Conservation (phyloP, 2,113 vertebrate genomes). For the Pachyramphus minor region DNA sequence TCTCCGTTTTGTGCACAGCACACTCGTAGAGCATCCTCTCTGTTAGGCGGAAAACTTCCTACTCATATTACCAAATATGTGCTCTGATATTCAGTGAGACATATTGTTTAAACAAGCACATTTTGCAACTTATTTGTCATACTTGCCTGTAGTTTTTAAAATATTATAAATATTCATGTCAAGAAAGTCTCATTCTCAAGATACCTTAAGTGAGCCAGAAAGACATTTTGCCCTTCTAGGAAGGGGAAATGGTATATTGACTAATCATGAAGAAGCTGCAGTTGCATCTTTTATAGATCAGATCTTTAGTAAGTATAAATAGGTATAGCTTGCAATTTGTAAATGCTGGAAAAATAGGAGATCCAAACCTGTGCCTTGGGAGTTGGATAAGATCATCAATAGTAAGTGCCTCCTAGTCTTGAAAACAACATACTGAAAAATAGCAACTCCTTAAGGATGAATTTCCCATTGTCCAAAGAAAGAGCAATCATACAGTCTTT, state of each 20-base stretch:
- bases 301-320: neutral
- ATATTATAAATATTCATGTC: conserved; percentile 8
- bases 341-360: neutral
- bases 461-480: neutral
- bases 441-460: neutral
- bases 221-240: neutral
- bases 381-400: neutral
- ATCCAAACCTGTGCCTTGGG: neutral
- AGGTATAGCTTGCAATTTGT: neutral
- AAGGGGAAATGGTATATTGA: neutral
- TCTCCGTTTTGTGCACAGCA: neutral
- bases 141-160: neutral
- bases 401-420: neutral
- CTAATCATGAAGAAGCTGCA: neutral
- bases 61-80: neutral
- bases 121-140: conserved; percentile 36
- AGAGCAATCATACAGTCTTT: neutral
- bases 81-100: neutral
- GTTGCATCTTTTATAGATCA: neutral
- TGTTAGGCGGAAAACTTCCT: neutral
- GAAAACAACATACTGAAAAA: neutral
- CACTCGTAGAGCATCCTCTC: neutral
- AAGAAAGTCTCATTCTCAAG: neutral
- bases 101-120: conserved; percentile 13
- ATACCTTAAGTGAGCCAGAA: neutral